Base-by-base conservation (phyloP, 2,113 vertebrate species). In the Melanerpes aurifrons region DNA sequence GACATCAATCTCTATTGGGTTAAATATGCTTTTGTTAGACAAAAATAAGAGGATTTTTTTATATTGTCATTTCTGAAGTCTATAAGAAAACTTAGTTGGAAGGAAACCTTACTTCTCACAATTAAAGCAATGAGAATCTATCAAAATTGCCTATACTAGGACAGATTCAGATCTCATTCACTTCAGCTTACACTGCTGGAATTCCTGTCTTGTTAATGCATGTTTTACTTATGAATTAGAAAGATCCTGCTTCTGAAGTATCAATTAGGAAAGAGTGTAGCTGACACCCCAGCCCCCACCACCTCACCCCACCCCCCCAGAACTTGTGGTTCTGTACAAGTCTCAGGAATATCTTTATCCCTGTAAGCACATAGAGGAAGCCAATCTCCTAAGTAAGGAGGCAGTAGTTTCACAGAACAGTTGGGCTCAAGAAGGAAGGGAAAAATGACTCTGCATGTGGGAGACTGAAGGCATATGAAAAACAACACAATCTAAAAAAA, bases 321-420 rank as follows among this genome's bases (percentile, higher is more conserved):
- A 48, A 77, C 68, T 7, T 92, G 35, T 82, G 29, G 24, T 43
- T 87, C 57, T 79, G 47, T 43, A 76, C 25, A 74, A 5, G 9
- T 62, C 10, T 48, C 15, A 75, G 40, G 29, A 93, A 69, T 56
- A 85, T 17, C 61, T 45, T 80, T 85, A 80, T 53, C 17, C 47
- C 47, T 76, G 24, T 70, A 56, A 87, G 40, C 1, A 7, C 21
- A 67, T 9, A 77, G 7, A 87, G 84, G 76, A 91, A 96, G 50
- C 87, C 66, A 69, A 12, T 61, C 61, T 87, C 32, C 78, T 77
- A 57, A 92, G 75, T 73, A 92, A 92, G 84, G 71, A 89, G 57
- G 68, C 82, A 86, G 76, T 11, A 85, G 64, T 86, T 96, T 95
- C 85, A 92, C 82, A 92, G 92, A 95, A 94, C 67, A 95, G 84